Evolutionary conservation across 2,113 vertebrate species (phyloP).

Genomic region (Silurus meridionalis): DNA sequence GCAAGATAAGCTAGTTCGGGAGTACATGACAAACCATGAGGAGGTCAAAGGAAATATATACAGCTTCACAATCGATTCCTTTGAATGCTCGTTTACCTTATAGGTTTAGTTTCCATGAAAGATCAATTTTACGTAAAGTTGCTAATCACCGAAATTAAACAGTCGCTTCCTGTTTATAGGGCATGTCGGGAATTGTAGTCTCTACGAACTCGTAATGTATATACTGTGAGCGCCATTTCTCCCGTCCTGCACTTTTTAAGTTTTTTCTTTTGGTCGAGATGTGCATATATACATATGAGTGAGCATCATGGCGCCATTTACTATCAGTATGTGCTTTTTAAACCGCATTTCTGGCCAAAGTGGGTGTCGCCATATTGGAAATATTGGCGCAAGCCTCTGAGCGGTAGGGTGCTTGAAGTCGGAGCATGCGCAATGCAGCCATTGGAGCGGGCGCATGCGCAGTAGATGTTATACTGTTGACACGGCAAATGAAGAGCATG

Average conservation of each 20-base stretch:
- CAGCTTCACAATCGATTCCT: neutral
- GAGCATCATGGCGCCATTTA: neutral
- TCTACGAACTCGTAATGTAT: neutral
- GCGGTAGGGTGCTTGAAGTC: neutral
- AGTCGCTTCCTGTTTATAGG: slow-evolving; percentile 23
- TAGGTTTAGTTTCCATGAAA: neutral
- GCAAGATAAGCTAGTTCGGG: neutral
- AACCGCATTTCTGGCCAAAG: neutral
- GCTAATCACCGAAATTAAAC: neutral
- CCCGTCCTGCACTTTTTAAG: neutral
- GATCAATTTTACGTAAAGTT: neutral
- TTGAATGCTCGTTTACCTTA: neutral
- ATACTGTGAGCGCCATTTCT: neutral
- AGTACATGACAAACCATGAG: neutral
- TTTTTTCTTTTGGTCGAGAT: neutral
- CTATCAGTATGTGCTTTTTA: neutral
- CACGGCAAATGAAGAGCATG: neutral
- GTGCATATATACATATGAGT: neutral
- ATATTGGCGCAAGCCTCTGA: neutral
- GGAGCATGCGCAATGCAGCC: neutral
- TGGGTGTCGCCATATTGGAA: neutral
- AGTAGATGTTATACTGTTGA: neutral
- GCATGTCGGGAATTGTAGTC: slow-evolving; percentile 42
- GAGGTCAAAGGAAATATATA: neutral
- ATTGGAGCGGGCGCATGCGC: neutral